These are phyloP conservation scores for Cinara cedri DNA, from an alignment of 2,888 invertebrate genomes.

Conservation along the genomic window DNA sequence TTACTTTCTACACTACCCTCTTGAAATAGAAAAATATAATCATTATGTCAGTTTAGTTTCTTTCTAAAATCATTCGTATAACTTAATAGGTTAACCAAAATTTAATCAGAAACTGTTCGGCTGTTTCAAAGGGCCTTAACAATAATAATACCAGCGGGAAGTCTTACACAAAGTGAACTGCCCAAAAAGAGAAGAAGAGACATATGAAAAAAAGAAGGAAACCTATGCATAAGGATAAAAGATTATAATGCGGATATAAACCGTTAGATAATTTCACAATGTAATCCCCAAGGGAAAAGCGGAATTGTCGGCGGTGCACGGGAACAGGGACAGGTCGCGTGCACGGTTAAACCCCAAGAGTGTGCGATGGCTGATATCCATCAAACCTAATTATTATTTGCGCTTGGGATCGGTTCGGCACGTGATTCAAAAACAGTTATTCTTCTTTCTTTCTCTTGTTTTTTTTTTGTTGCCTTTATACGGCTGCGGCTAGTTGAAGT, in stretches of 20 bases:
- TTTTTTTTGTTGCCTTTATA: constrained; percentile 14
- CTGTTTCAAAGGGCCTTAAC: constrained; percentile 7
- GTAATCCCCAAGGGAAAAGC: constrained; percentile 35
- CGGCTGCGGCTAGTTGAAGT: constrained; percentile 18
- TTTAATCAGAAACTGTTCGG: constrained; percentile 28
- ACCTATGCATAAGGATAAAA: constrained; percentile 43
- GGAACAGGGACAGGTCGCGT: constrained; percentile 55
- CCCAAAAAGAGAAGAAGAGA: constrained; percentile 14
- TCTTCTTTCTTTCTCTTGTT: constrained; percentile 27
- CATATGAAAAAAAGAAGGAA: constrained; percentile 2
- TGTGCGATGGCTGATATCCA: constrained; percentile 54
- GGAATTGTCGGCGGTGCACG: constrained; percentile 28
- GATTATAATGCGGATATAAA: constrained; percentile 52
- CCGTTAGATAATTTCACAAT: constrained; percentile 53
- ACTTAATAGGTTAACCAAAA: constrained; percentile 18
- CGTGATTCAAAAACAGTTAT: constrained; percentile 56
- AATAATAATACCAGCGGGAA: constrained; percentile 52
- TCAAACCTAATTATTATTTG: constrained; percentile 57
- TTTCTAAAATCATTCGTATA: neutral
- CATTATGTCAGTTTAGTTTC: neutral
- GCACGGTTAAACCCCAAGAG: constrained; percentile 56
- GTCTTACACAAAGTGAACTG: constrained; percentile 55
- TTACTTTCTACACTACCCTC: neutral
- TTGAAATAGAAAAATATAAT: neutral
- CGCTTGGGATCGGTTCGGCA: constrained; percentile 50